phyloP scores from a whole-genome alignment of 2,888 invertebrate species.

The Caenorhabditis plicata region DNA sequence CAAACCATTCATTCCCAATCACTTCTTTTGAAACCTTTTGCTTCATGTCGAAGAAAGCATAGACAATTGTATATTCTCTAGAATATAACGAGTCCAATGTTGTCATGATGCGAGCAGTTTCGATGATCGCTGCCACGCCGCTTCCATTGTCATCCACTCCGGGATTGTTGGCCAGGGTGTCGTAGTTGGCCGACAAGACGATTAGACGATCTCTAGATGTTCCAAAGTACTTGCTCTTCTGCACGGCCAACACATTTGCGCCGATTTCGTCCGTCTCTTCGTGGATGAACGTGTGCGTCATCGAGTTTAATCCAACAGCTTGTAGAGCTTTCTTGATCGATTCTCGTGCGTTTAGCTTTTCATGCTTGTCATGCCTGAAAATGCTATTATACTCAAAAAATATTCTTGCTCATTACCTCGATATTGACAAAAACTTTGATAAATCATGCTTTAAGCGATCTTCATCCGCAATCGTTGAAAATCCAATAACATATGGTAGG shows the following conservation, averaged over 20 bases:
- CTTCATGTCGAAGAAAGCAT: conserved; percentile 45
- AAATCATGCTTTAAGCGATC: conserved; percentile 43
- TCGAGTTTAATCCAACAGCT: conserved; percentile 32
- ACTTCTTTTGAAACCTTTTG: conserved; percentile 26
- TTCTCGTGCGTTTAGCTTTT: conserved; percentile 28
- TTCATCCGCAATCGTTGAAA: conserved; percentile 35
- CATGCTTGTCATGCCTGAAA: conserved; percentile 37
- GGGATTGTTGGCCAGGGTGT: conserved; percentile 33
- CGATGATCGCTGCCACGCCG: conserved; percentile 41
- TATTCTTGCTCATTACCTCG: conserved; percentile 21
- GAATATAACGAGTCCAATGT: conserved; percentile 36
- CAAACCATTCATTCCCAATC: background rate
- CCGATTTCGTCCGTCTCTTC: conserved; percentile 44
- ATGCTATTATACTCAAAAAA: background rate
- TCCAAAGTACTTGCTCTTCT: conserved; percentile 36
- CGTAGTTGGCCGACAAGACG: conserved; percentile 43
- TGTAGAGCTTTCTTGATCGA: conserved; percentile 36
- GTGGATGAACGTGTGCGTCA: conserved; percentile 42
- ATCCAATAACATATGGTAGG: background rate
- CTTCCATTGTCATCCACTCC: conserved; percentile 49
- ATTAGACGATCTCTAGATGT: conserved; percentile 35
- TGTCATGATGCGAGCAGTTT: conserved; percentile 32
- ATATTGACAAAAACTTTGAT: conserved; percentile 35
- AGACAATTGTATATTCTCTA: conserved; percentile 34
- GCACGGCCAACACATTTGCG: conserved; percentile 42